Conservation (phyloP, 2,888 invertebrate species). For the Lepas anatifera region DNA sequence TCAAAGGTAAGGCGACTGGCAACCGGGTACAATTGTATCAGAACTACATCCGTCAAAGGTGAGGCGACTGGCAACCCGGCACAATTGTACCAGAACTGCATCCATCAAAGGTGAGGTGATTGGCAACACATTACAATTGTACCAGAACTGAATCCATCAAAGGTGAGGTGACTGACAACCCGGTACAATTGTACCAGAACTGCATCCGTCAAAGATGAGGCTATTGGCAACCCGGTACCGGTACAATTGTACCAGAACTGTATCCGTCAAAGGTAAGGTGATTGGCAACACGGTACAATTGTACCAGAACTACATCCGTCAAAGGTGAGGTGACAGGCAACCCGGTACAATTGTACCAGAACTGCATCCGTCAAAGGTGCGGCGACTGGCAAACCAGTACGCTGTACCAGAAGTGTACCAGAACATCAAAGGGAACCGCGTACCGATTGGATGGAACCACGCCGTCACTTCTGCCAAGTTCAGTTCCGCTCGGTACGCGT, state of each 20-base stretch:
- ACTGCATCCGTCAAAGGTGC: too few relatives aligned
- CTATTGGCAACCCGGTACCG: conserved; percentile 91
- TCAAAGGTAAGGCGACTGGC: conserved; percentile 39
- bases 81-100: background rate
- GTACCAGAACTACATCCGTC: background rate
- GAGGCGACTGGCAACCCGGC: background rate
- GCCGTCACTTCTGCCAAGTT: too few relatives aligned
- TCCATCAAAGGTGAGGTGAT: too few relatives aligned
- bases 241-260: conserved; percentile 97
- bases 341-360: background rate
- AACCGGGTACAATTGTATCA: background rate
- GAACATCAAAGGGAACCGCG: too few relatives aligned
- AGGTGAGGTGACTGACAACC: background rate
- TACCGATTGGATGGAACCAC: too few relatives aligned
- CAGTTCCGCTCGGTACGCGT: too few relatives aligned
- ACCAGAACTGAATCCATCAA: background rate
- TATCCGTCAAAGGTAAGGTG: conserved; percentile 59
- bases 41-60: too few relatives aligned
- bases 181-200: background rate
- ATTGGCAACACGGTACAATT: background rate
- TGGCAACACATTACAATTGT: background rate
- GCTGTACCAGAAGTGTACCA: background rate
- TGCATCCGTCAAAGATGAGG: too few relatives aligned
- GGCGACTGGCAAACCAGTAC: background rate
- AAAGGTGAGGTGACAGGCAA: background rate